Conservation (phyloP, 2,113 vertebrate species). For the Oxyruncus cristatus region DNA sequence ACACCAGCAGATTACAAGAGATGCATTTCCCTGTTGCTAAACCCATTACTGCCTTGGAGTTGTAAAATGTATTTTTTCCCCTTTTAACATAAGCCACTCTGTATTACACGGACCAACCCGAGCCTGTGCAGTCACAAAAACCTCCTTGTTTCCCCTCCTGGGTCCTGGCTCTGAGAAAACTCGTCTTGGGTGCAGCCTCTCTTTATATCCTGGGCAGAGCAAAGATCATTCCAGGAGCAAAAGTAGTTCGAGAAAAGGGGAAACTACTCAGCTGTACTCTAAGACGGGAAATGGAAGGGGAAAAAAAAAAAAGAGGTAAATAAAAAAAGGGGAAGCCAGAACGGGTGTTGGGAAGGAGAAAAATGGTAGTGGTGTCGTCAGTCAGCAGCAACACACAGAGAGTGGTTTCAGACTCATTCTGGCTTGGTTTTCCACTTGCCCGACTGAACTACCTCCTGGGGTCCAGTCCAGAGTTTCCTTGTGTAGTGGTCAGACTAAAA, state of each 20-base stretch:
- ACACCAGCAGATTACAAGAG: background rate
- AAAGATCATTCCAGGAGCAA: background rate
- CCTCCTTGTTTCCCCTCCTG: background rate
- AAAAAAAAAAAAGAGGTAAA: background rate
- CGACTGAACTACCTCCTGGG: background rate
- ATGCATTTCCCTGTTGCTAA: background rate
- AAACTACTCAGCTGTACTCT: background rate
- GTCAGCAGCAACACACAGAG: background rate
- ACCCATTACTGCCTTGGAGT: background rate
- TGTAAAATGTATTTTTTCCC: background rate
- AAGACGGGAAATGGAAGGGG: background rate
- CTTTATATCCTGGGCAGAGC: background rate
- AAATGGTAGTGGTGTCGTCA: accelerated
- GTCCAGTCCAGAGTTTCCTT: background rate
- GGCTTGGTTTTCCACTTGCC: background rate
- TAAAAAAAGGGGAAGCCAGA: constrained; percentile 23
- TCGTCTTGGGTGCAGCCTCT: background rate
- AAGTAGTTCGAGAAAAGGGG: background rate
- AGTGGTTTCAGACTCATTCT: background rate
- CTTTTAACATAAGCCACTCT: background rate
- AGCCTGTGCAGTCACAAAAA: background rate
- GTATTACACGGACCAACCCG: background rate
- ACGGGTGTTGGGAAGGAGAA: background rate
- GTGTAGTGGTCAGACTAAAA: background rate
- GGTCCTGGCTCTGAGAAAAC: background rate